Evolutionary conservation across 2,888 invertebrate genomes (phyloP).

Genomic region (Cerastoderma edule): DNA sequence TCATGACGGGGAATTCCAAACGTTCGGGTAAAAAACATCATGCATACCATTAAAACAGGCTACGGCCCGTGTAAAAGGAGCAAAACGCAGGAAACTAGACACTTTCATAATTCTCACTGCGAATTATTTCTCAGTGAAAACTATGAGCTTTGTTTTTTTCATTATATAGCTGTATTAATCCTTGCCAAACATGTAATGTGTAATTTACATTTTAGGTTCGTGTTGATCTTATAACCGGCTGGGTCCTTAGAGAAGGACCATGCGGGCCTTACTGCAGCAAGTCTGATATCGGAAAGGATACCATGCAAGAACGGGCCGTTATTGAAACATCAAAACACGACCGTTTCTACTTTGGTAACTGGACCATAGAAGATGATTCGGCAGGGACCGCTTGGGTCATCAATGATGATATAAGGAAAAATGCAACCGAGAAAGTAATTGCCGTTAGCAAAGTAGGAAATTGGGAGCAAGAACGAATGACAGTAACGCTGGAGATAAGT

Average conservation of each 20-base stretch:
- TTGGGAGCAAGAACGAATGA: conserved; percentile 63
- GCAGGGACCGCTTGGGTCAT: neutral
- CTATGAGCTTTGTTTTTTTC: no score
- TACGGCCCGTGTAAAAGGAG: no score
- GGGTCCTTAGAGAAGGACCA: conserved; percentile 65
- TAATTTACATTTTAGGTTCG: conserved; percentile 43
- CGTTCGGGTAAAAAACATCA: no score
- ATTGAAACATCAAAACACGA: conserved; percentile 10
- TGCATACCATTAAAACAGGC: no score
- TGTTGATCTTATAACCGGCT: conserved; percentile 63
- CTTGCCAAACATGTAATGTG: no score
- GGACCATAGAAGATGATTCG: conserved; percentile 34
- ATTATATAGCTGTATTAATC: no score
- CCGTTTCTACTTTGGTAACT: conserved; percentile 59
- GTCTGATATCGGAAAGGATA: conserved; percentile 47
- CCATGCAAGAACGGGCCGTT: conserved; percentile 25
- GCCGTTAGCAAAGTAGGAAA: conserved; percentile 52
- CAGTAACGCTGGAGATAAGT: conserved; percentile 28
- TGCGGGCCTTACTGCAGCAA: conserved; percentile 58
- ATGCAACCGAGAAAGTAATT: conserved; percentile 44
- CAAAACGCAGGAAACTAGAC: no score
- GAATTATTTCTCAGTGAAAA: no score
- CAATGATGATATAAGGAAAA: conserved; percentile 20
- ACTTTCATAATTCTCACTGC: no score
- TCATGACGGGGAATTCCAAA: no score